Evolutionary conservation across 2,888 invertebrate species (phyloP).

Genomic region (Drosophila borealis): DNA sequence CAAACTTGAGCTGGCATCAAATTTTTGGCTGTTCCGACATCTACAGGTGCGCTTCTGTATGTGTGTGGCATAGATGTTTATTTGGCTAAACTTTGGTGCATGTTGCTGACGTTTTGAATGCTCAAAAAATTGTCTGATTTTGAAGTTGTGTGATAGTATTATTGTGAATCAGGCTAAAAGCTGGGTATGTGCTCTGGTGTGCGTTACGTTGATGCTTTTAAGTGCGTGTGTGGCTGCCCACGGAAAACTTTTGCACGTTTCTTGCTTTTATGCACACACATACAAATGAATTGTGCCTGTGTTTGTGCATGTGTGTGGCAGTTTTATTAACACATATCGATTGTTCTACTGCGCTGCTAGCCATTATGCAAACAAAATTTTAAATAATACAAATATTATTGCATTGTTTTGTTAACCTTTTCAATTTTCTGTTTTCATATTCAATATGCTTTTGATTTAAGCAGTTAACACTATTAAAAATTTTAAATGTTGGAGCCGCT

Average conservation of each 20-base stretch:
- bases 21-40: slow-evolving; percentile 1
- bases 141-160: background rate
- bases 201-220: slow-evolving; percentile 23
- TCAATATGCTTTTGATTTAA: slow-evolving; percentile 18
- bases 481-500: slow-evolving; percentile 8
- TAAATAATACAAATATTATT: slow-evolving; percentile 29
- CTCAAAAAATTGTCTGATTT: slow-evolving; percentile 26
- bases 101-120: slow-evolving; percentile 35
- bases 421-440: background rate
- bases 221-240: slow-evolving; percentile 34
- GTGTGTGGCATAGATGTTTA: background rate
- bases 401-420: background rate
- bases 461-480: slow-evolving; percentile 9
- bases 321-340: slow-evolving; percentile 36
- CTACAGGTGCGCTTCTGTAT: background rate
- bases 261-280: slow-evolving; percentile 16
- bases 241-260: slow-evolving; percentile 25
- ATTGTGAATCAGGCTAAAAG: slow-evolving; percentile 1
- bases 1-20: slow-evolving; percentile 2
- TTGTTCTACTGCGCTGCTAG: slow-evolving; percentile 17
- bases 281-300: background rate
- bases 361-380: slow-evolving; percentile 39
- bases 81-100: slow-evolving; percentile 10
- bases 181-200: background rate
- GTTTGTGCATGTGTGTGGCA: slow-evolving; percentile 5